Evolutionary conservation across 1,140 invertebrate species (phyloP).

Genomic region (Plodia interpunctella): DNA sequence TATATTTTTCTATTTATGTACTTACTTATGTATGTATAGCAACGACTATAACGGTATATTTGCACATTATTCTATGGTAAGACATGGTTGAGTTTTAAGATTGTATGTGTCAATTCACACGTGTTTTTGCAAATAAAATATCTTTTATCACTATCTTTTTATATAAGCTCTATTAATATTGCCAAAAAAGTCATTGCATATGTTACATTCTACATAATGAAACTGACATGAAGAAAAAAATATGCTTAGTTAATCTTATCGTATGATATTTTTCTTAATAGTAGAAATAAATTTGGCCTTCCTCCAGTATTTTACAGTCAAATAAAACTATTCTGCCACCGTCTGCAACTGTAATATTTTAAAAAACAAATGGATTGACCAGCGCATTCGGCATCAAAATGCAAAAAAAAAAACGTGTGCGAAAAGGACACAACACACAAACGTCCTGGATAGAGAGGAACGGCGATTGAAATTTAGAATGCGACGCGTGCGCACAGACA

Average conservation of each 20-base stretch:
- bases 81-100: no score
- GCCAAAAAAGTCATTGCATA: not conserved
- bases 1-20: no score
- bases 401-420: constrained; percentile 69
- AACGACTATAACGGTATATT: no score
- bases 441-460: constrained; percentile 48
- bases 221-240: no score
- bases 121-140: no score
- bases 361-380: constrained; percentile 62
- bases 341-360: constrained; percentile 56
- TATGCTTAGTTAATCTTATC: no score
- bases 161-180: not conserved
- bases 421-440: constrained; percentile 48
- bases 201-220: not conserved
- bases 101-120: no score
- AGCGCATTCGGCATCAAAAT: constrained; percentile 71
- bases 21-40: no score
- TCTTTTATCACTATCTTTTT: no score
- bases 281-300: not conserved
- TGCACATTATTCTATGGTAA: no score
- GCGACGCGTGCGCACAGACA: constrained; percentile 70
- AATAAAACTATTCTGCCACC: constrained; percentile 30
- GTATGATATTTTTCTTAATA: no score
- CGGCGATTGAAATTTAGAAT: constrained; percentile 69
- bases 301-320: not conserved